Percentiles rank a stretch among this genome's conserved stretches.
Conservation (phyloP, 2,113 vertebrate species). For the Rhea pennata region DNA sequence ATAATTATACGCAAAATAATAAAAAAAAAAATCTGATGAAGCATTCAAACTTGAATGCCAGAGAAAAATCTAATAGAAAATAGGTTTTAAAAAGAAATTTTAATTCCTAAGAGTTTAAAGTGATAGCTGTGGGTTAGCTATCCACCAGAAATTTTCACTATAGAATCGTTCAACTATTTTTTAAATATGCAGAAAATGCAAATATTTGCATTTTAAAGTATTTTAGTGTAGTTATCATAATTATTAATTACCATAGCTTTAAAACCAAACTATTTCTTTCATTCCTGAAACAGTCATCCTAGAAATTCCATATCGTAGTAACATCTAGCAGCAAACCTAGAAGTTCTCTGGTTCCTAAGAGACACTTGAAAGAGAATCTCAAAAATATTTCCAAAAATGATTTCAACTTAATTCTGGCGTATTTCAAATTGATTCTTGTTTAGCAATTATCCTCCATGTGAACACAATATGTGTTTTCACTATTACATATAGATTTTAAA, state of each 20-base stretch:
- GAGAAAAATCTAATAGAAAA: not conserved
- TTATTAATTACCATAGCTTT: not conserved
- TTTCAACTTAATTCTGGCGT: not conserved
- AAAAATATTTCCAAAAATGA: not conserved
- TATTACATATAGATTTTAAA: not conserved
- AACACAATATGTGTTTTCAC: not conserved
- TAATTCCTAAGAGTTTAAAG: not conserved
- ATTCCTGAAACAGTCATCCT: not conserved
- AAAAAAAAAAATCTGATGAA: not conserved
- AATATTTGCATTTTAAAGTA: not conserved
- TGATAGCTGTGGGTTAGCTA: not conserved
- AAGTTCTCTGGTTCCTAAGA: not conserved
- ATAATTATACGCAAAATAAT: not conserved
- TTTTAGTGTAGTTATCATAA: not conserved
- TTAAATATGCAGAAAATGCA: not conserved
- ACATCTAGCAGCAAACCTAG: not conserved
- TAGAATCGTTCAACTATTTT: not conserved
- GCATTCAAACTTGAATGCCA: not conserved
- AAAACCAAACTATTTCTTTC: not conserved
- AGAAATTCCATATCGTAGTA: not conserved
- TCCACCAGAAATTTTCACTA: not conserved
- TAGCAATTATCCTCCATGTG: not conserved
- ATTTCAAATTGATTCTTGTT: not conserved
- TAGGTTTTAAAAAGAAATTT: not conserved
- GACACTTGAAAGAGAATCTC: not conserved